Conservation (phyloP, 2,797 vertebrate genomes). For the Schizothorax lantsangensis region DNA sequence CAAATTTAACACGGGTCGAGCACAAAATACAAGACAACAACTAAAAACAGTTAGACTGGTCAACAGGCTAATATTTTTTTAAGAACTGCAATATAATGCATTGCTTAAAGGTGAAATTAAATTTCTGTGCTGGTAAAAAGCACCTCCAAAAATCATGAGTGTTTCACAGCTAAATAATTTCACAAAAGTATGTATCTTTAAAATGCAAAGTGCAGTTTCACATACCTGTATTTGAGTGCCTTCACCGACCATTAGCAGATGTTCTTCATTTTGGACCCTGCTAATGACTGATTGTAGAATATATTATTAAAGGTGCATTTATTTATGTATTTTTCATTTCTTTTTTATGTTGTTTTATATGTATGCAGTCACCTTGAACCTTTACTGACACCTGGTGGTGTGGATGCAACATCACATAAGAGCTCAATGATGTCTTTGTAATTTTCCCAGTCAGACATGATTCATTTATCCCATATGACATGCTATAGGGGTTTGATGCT, state of each 20-base stretch:
- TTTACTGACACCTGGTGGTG: constrained; percentile 11
- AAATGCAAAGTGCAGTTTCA: not conserved
- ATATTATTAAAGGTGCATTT: not conserved
- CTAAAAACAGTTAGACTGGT: not conserved
- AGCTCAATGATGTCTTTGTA: not conserved
- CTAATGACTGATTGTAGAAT: not conserved
- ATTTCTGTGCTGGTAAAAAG: not conserved
- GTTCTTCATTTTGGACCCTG: not conserved
- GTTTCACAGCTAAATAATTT: too few relatives aligned
- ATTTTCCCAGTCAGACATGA: not conserved
- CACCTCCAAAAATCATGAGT: not conserved
- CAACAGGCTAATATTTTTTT: not conserved
- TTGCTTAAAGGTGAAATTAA: not conserved
- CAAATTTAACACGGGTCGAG: not conserved
- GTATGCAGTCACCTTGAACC: not conserved
- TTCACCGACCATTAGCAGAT: not conserved
- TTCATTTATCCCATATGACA: not conserved
- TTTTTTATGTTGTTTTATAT: not conserved
- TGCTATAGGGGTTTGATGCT: not conserved
- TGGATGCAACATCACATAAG: not conserved
- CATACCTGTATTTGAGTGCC: not conserved
- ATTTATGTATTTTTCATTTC: not conserved
- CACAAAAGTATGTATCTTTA: not conserved
- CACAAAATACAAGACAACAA: not conserved
- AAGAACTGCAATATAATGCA: too few relatives aligned